A percentile compares a stretch with the other conserved stretches of the same genome.
These are phyloP conservation scores for Dichetophora obliterata DNA, from an alignment of 2,888 invertebrate genomes.

Conservation along the genomic window DNA sequence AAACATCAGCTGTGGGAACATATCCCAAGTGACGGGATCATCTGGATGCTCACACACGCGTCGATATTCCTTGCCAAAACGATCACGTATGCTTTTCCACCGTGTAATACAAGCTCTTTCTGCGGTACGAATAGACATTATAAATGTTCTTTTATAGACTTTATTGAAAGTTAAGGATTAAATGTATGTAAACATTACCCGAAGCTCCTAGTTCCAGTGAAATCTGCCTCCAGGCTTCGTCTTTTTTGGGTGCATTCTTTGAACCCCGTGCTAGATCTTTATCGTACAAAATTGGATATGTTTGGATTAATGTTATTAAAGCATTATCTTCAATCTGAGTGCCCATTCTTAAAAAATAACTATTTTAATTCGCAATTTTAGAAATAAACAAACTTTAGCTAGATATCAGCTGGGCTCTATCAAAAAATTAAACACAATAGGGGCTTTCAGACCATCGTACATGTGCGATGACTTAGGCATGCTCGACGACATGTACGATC, in stretches of 20 bases:
- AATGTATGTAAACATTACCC: conserved; percentile 15
- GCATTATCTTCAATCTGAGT: conserved; percentile 35
- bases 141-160: not conserved
- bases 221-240: conserved; percentile 61
- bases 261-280: conserved; percentile 57
- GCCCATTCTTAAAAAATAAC: too few species aligned
- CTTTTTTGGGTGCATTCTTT: conserved; percentile 57
- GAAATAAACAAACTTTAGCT: not conserved
- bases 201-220: conserved; percentile 58
- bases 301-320: conserved; percentile 57
- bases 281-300: conserved; percentile 62
- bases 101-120: conserved; percentile 64
- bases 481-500: too few species aligned
- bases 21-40: conserved; percentile 61
- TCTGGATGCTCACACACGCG: conserved; percentile 59
- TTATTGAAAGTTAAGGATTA: not conserved
- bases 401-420: not conserved
- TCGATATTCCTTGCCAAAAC: conserved; percentile 63
- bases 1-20: conserved; percentile 61
- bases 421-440: not conserved
- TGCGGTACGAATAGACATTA: not conserved
- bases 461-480: too few species aligned
- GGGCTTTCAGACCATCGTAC: too few species aligned
- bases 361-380: too few species aligned
- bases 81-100: conserved; percentile 63